A percentile compares a stretch with the other conserved stretches of the same genome.
phyloP scores from a whole-genome alignment of 1,140 invertebrate genomes.

The Anastrepha obliqua region DNA sequence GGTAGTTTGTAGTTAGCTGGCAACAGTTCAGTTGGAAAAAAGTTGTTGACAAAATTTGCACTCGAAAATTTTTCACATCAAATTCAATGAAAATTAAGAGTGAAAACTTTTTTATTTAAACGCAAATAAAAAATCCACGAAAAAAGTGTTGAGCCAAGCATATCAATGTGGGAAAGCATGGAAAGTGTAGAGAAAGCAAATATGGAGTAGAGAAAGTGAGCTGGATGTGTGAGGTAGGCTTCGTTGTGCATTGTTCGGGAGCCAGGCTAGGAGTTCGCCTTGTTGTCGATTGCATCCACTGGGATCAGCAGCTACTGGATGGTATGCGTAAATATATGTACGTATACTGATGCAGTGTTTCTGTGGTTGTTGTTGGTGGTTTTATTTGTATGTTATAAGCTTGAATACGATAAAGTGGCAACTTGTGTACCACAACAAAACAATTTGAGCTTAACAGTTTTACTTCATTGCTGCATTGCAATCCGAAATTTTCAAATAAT shows the following conservation, averaged over 20 bases:
- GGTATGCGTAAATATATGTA: neutral
- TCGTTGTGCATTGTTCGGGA: neutral
- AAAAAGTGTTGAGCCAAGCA: neutral
- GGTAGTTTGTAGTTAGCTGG: neutral
- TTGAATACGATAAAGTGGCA: neutral
- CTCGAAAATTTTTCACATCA: conserved; percentile 50
- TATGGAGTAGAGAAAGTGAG: neutral
- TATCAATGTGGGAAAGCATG: neutral
- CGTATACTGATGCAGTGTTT: too few relatives aligned
- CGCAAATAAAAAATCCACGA: neutral
- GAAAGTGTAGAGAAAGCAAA: too few relatives aligned
- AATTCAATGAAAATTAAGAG: conserved; percentile 50
- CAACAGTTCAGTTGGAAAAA: conserved; percentile 46
- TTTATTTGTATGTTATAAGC: neutral
- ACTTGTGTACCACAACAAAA: conserved; percentile 21
- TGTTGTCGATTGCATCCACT: conserved; percentile 27
- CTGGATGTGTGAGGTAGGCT: neutral
- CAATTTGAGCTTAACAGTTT: conserved; percentile 19
- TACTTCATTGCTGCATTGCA: neutral
- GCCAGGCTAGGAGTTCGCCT: neutral
- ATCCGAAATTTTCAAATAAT: neutral
- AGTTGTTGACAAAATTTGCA: conserved; percentile 51
- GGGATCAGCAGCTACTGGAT: neutral
- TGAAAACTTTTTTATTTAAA: conserved; percentile 41
- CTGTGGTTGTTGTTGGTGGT: neutral